A percentile compares a stretch with the other conserved stretches of the same genome.
These are phyloP conservation scores for Carpatolechia fugitivella DNA, from an alignment of 2,888 invertebrate species.

Conservation along the genomic window DNA sequence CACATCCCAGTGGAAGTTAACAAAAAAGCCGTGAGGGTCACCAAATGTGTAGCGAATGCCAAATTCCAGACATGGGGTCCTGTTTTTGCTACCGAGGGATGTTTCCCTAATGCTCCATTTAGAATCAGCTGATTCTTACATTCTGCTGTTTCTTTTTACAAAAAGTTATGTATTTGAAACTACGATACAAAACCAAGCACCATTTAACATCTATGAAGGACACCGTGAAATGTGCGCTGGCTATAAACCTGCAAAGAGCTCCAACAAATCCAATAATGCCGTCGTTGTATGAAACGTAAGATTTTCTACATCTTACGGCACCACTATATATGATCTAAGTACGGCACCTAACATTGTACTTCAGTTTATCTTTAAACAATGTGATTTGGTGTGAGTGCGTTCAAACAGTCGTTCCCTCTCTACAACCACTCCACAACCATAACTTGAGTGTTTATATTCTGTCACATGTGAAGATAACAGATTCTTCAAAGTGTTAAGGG, in stretches of 20 bases:
- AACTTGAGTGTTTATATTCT: conserved; percentile 43
- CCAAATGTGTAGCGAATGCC: conserved; percentile 47
- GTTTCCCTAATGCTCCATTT: conserved; percentile 23
- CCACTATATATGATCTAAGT: too few species aligned
- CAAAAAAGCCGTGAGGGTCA: conserved; percentile 38
- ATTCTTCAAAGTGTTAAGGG: conserved; percentile 51
- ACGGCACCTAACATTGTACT: too few species aligned
- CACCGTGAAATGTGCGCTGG: too few species aligned
- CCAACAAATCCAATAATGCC: too few species aligned
- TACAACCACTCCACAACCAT: background rate
- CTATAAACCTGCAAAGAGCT: too few species aligned
- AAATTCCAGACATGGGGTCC: conserved; percentile 44
- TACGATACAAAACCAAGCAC: background rate
- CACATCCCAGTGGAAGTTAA: conserved; percentile 27
- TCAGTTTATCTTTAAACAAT: background rate
- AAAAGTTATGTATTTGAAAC: background rate
- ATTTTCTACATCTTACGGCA: too few species aligned
- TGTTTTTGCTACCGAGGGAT: conserved; percentile 32
- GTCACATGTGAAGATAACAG: conserved; percentile 55
- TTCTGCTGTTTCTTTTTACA: background rate
- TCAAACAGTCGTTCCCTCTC: background rate
- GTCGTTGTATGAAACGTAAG: too few species aligned
- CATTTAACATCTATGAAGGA: too few species aligned
- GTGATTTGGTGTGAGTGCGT: background rate
- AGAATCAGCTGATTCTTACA: conserved; percentile 24